Base-by-base conservation (phyloP, 2,797 vertebrate species). In the Podargus strigoides region DNA sequence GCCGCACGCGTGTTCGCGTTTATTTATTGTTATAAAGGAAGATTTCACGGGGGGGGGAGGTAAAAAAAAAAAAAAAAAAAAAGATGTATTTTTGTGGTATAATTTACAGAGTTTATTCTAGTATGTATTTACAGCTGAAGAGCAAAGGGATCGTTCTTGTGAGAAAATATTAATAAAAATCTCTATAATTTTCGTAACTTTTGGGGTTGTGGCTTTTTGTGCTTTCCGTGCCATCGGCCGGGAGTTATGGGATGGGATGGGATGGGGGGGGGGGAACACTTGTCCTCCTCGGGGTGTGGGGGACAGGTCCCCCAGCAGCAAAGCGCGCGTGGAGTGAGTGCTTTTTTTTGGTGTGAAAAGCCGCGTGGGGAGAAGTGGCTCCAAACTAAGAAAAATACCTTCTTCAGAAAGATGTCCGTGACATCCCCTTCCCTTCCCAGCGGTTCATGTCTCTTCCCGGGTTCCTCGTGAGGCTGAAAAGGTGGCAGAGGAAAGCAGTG, bases 1-100 rank as follows among this genome's bases (percentile, higher is more conserved):
- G 97, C 97, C 96, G 96, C 98, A 97, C 98, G 97, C 97, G 97
- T 97, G 97, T 97, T 98, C 96, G 94, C 96, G 90, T 98, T 98
- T 98, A 98, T 98, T 98, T 98, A 98, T 98, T n/a, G n/a, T n/a
- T 98, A 97, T 97, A 98, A 98, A 98, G 97, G 97, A 97, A 97
- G 72, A 89, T 97, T 98, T 98, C 97, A 97, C 96, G 97, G 97
- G n/a, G n/a, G n/a, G n/a, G n/a, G n/a, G n/a, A n/a, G n/a, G n/a
- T n/a, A n/a, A n/a, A n/a, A n/a, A n/a, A n/a, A n/a, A n/a, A n/a
- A n/a, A n/a, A n/a, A n/a, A n/a, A n/a, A n/a, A n/a, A 97, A 97
- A 97, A 96, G 90, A 98, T 98, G 97, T 98, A 98, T 98, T 98
- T 98, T 97, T 50, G 98, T 96, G 97, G 97, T 98, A 98, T 98